Base-by-base conservation (phyloP, 30 jellyfish, hydroid and myxozoan species). In the Mastigias papua region DNA sequence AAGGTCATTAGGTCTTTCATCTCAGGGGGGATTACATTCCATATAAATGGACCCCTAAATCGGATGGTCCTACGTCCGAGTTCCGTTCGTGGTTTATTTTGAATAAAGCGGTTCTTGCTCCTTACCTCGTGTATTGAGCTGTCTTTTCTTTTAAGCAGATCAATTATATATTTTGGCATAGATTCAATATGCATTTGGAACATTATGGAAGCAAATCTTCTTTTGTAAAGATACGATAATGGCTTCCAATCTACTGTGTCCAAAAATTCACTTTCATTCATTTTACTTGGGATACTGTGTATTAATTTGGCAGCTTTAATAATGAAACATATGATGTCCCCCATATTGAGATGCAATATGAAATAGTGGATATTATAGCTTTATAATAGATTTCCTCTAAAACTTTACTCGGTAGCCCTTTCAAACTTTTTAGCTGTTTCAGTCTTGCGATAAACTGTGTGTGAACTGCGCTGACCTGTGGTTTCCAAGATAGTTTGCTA, bases 401-500 rank as follows among this genome's bases (percentile, higher is more conserved):
- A 34, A 72, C 84, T 72, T 27, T 48, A 27, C 84, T 72, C 34
- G 84, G 84, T 72, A 27, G 32, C 84, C 34, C 84, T 29, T 72
- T 20, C 22, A 72, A 72, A 22, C 69, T 20, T 31, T 30, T 33
- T 19, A 72, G 84, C 34, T 72, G 76, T 72, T 34, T 72, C 35
- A 33, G 34, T 46, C 34, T 72, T 72, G 60, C 8, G 60, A 6
- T 16, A 46, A 0, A 32, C 80, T 69, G 62, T 69, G 0, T 27
- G 62, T 62, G 62, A 69, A 83, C 87, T 27, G 71, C 80, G 19
- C 51, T 74, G 23, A 83, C 87, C 70, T 69, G 87, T 10, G 87
- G 87, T 69, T 48, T 83, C 93, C 70, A 69, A 31, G 54, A 64
- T 29, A 83, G 73, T 51, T 70, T 83, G 80, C 69, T 69, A 29